Conservation (phyloP, 2,888 invertebrate species). For the Chrysolina oricalcia region DNA sequence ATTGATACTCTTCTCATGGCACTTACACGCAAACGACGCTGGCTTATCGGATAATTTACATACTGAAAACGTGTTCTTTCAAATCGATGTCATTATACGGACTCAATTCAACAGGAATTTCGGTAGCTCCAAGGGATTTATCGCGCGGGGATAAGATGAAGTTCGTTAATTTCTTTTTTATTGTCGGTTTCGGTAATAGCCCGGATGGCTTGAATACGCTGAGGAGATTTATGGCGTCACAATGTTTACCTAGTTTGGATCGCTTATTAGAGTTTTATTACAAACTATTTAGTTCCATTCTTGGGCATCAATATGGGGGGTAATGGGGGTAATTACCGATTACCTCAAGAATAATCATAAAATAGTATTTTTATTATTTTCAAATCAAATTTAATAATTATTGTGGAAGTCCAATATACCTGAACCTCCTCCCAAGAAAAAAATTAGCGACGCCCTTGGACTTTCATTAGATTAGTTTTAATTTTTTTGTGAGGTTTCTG, state of each 20-base stretch:
- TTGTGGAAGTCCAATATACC: no score
- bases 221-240: background rate
- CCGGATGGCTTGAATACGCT: background rate
- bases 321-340: no score
- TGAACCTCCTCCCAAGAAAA: no score
- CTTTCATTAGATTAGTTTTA: no score
- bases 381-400: no score
- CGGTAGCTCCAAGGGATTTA: conserved; percentile 13
- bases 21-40: conserved; percentile 42
- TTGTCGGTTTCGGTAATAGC: conserved; percentile 6
- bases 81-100: conserved; percentile 21
- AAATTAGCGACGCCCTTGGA: no score
- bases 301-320: no score
- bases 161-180: conserved; percentile 23
- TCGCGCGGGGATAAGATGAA: conserved; percentile 13
- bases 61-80: conserved; percentile 35
- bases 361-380: no score
- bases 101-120: conserved; percentile 19
- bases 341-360: no score
- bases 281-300: no score
- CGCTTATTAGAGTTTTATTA: background rate
- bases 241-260: background rate
- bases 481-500: no score
- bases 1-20: conserved; percentile 58
- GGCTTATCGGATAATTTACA: conserved; percentile 50